A percentile compares a stretch with the other conserved stretches of the same genome.
These are phyloP conservation scores for Lithobates sylvaticus DNA, from an alignment of 2,797 vertebrate species.

Conservation along the genomic window DNA sequence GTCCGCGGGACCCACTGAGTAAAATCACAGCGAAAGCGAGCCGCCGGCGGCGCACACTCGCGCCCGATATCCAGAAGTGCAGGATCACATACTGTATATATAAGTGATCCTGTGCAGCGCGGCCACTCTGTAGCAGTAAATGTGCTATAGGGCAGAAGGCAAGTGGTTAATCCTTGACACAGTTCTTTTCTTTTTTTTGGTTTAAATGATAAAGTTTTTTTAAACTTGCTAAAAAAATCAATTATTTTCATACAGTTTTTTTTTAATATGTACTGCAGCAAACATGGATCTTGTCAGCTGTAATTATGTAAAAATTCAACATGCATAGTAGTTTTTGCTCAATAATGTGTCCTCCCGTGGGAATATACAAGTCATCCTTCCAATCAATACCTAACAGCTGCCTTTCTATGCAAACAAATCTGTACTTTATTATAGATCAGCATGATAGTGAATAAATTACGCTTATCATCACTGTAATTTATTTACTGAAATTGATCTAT, in stretches of 20 bases:
- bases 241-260: background rate
- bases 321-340: conserved; percentile 35
- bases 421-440: conserved; percentile 59
- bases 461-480: conserved; percentile 53
- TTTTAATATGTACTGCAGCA: background rate
- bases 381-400: conserved; percentile 57
- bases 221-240: background rate
- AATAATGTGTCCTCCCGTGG: conserved; percentile 42
- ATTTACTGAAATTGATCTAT: conserved; percentile 57
- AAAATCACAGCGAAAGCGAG: no score
- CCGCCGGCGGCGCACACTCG: no score
- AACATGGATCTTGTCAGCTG: conserved; percentile 21
- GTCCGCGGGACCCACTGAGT: no score
- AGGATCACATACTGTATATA: no score
- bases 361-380: conserved; percentile 34
- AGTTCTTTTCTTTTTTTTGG: no score
- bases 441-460: conserved; percentile 51
- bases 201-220: no score
- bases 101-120: no score
- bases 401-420: conserved; percentile 42
- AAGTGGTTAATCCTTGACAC: no score
- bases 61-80: no score
- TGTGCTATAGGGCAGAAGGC: no score
- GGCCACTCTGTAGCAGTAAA: no score
- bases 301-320: conserved; percentile 50